Base-by-base conservation (phyloP, 2,113 vertebrate genomes). In the Gymnocephalus cernua region DNA sequence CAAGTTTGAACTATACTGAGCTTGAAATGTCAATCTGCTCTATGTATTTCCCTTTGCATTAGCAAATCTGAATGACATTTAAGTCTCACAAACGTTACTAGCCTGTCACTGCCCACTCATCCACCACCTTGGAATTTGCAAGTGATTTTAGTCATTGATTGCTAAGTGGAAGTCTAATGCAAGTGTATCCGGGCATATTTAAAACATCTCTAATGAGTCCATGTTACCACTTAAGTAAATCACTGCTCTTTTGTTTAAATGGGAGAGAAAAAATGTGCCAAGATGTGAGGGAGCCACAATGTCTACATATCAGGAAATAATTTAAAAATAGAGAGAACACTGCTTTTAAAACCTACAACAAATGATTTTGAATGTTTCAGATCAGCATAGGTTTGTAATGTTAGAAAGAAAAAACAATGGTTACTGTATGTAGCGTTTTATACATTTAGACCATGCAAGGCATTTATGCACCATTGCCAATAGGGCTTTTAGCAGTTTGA, bases 401-500 rank as follows among this genome's bases (percentile, higher is more conserved):
- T 58, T 19, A 4, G 1, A 75, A 14, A 68, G 29, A 77, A 74
- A 50, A 80, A 57, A 79, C 69, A 80, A 63, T 75, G n/a, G 58
- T 83, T 71, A 41, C 38, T 41, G 38, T 41, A 81, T 79, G 21
- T 72, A 19, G 65, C 7, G 16, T 73, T 86, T 87, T 86, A 63
- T 79, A 80, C 48, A 77, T 85, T 94, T 93, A 95, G 95, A 94
- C 91, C 93, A 94, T 90, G 92, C 73, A 86, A 67, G 95, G 93
- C 94, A 94, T 94, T 94, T 95, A 95, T 96, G 96, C 96, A 96
- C 95, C 90, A 95, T 95, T 96, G 96, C 95, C 94, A 97, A 96
- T 96, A 95, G 96, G 93, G 95, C 90, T 95, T 96, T 96, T 96
- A 98, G 96, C 96, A 96, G 95, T 98, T 97, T 98, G 97, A 99